Evolutionary conservation across 1,140 invertebrate species (phyloP), one percentile per base, ranked within the genome.

Genomic region (Drosophila insularis): DNA sequence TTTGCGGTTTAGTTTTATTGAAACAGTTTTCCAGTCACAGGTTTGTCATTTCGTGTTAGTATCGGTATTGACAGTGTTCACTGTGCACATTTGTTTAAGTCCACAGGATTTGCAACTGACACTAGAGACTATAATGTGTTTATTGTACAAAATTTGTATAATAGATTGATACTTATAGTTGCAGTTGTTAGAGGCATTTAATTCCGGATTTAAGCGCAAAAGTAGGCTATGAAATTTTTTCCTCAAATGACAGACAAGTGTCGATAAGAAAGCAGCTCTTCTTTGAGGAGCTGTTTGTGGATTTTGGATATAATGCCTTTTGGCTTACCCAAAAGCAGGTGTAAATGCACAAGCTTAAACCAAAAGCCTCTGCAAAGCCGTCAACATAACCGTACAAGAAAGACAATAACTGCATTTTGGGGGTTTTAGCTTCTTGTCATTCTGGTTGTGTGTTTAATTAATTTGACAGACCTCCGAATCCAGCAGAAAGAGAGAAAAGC

Each of bases 291-390:
- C 17, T 11, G 21, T 50, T 50, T n/a, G 8, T 4, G 19, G 8
- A 11, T 50, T 8, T 14, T 3, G 17, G 2, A 10, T 50, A 8
- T 10, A 2, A 21, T 50, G 11, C 43, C 2, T 2, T 50, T 19
- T 1, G 31, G 21, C 27, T 32, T 37, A n/a, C 17, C 39, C 55
- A 73, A 72, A 75, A 77, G 63, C 80, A 84, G 76, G 81, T 85
- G 81, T 73, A 85, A 84, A 85, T 73, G 71, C 68, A 63, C 63
- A 74, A 68, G 81, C 69, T 80, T 74, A 80, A 80, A 56, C 65
- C 46, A 80, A 50, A 77, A 84, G 68, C 80, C 80, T 66, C 58
- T 53, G 43, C 50, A 69, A 67, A 84, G 71, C 71, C 14, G 14
- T 76, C 1, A 13, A 11, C n/a, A 35, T n/a, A 31, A 31, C 46